These are phyloP conservation scores for Melitaea athalia DNA, from an alignment of 2,888 invertebrate genomes.

Conservation along the genomic window DNA sequence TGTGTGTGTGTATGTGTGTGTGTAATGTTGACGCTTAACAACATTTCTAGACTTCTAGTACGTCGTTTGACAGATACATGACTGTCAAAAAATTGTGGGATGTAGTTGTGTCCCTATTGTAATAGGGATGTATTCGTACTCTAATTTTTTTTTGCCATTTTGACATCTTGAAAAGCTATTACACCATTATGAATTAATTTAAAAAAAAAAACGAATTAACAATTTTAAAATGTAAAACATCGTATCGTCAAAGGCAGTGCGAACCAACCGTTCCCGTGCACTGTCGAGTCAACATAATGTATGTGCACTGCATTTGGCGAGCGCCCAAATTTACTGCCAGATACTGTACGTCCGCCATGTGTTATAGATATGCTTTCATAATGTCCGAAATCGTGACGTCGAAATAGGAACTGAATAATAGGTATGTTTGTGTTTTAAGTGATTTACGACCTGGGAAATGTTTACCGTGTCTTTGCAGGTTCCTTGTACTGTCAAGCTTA, in stretches of 20 bases:
- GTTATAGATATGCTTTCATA: slow-evolving; percentile 33
- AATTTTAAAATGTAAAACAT: slow-evolving; percentile 7
- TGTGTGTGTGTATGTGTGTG: too few species aligned
- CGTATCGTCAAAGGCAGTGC: slow-evolving; percentile 41
- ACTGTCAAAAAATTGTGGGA: too few species aligned
- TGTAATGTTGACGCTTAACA: too few species aligned
- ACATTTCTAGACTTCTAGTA: too few species aligned
- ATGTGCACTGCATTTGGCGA: slow-evolving; percentile 80
- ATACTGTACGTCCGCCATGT: slow-evolving; percentile 53
- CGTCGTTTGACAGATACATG: too few species aligned
- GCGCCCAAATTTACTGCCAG: slow-evolving; percentile 80
- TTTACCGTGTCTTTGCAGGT: background rate
- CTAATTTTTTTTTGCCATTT: too few species aligned
- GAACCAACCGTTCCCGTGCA: slow-evolving; percentile 41
- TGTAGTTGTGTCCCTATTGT: too few species aligned
- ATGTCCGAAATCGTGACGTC: slow-evolving; percentile 25
- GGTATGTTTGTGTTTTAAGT: background rate
- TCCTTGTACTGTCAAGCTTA: background rate
- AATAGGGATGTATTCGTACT: too few species aligned
- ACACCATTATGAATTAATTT: too few species aligned
- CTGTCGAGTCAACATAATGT: slow-evolving; percentile 64
- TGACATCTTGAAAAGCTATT: too few species aligned
- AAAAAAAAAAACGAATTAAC: too few species aligned
- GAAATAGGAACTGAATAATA: slow-evolving; percentile 22
- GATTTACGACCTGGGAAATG: background rate